phyloP scores from a whole-genome alignment of 2,888 invertebrate genomes.

The Lacanobia wlatinum region DNA sequence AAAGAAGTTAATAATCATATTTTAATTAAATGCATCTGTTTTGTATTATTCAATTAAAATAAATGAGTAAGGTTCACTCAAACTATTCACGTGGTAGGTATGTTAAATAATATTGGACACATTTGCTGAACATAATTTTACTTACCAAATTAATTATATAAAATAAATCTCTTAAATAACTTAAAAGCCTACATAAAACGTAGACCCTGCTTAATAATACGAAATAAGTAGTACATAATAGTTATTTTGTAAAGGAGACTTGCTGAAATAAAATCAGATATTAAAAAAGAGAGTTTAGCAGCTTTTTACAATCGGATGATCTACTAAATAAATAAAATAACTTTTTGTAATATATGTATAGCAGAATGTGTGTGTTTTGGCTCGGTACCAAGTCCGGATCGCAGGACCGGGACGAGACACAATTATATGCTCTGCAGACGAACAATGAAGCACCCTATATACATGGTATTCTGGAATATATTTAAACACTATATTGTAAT shows the following conservation, averaged over 20 bases:
- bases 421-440: slow-evolving; percentile 31
- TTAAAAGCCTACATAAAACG: slow-evolving; percentile 89
- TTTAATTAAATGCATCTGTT: slow-evolving; percentile 56
- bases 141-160: slow-evolving; percentile 71
- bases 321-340: slow-evolving; percentile 61
- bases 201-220: slow-evolving; percentile 84
- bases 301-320: slow-evolving; percentile 53
- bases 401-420: slow-evolving; percentile 38
- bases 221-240: slow-evolving; percentile 76
- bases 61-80: slow-evolving; percentile 43
- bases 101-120: slow-evolving; percentile 54
- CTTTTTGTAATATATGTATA: slow-evolving; percentile 32
- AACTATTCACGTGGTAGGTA: slow-evolving; percentile 49
- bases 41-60: slow-evolving; percentile 43
- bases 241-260: slow-evolving; percentile 72
- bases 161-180: slow-evolving; percentile 82
- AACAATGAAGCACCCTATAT: slow-evolving; percentile 59
- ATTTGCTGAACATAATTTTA: slow-evolving; percentile 65
- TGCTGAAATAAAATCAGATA: slow-evolving; percentile 65
- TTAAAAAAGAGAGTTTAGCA: slow-evolving; percentile 58
- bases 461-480: slow-evolving; percentile 62
- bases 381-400: slow-evolving; percentile 38
- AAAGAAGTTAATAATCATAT: slow-evolving; percentile 36
- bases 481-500: slow-evolving; percentile 53
- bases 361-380: slow-evolving; percentile 40